Percentiles rank a stretch among this genome's conserved stretches.
Evolutionary conservation across 2,888 invertebrate genomes (phyloP).

Genomic region (Dilophus febrilis): DNA sequence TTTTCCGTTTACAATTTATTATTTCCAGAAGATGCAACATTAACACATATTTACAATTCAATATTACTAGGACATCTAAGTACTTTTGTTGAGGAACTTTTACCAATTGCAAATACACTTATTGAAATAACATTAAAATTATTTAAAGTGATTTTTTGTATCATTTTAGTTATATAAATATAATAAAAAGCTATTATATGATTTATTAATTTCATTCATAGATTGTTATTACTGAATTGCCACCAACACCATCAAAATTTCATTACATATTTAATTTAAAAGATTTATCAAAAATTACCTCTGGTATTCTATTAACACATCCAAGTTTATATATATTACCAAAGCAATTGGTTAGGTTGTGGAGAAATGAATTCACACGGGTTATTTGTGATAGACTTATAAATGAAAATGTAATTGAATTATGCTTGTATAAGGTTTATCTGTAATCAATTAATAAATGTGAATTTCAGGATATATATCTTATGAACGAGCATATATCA

Average conservation of each 20-base stretch:
- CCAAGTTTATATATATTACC: constrained; percentile 49
- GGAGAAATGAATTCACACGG: constrained; percentile 80
- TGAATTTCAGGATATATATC: constrained; percentile 39
- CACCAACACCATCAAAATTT: constrained; percentile 84
- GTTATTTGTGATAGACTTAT: constrained; percentile 80
- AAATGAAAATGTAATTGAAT: constrained; percentile 34
- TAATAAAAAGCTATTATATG: no score
- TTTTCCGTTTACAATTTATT: constrained; percentile 76
- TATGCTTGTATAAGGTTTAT: not conserved
- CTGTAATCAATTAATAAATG: not conserved
- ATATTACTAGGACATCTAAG: constrained; percentile 64
- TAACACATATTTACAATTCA: constrained; percentile 66
- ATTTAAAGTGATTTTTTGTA: constrained; percentile 47
- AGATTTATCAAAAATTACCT: constrained; percentile 70
- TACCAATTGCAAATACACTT: constrained; percentile 44
- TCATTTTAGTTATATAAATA: constrained; percentile 1
- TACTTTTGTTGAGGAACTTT: constrained; percentile 48
- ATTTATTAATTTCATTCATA: constrained; percentile 19
- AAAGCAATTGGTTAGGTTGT: constrained; percentile 61
- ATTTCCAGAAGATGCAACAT: constrained; percentile 60
- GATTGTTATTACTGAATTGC: constrained; percentile 57
- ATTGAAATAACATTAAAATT: constrained; percentile 65
- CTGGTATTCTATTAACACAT: constrained; percentile 62
- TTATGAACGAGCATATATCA: constrained; percentile 42
- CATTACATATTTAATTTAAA: constrained; percentile 90